Percentiles rank a stretch among this genome's conserved stretches.
Conservation (phyloP, 2,888 invertebrate genomes). For the Acronicta alni region DNA sequence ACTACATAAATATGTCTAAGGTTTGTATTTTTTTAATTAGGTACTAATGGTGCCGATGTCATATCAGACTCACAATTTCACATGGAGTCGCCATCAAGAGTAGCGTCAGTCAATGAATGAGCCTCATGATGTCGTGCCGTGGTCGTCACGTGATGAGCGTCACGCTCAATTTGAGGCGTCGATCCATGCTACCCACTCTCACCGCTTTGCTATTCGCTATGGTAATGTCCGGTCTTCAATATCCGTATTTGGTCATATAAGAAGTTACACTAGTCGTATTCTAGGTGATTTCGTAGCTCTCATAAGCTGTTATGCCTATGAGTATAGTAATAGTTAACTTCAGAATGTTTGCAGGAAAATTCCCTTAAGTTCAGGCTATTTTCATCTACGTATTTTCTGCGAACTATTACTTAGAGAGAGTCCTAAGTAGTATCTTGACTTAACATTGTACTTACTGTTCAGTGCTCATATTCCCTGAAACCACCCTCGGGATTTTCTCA, state of each 20-base stretch:
- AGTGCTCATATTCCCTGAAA: too few relatives aligned
- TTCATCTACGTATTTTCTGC: too few relatives aligned
- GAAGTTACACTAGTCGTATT: not conserved
- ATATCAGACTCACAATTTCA: too few relatives aligned
- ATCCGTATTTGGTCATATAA: conserved; percentile 8
- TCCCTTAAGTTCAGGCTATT: too few relatives aligned
- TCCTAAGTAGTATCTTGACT: too few relatives aligned
- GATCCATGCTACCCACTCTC: conserved; percentile 54
- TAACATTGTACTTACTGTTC: not conserved
- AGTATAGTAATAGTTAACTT: too few relatives aligned
- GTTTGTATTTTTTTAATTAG: too few relatives aligned
- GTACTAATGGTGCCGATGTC: too few relatives aligned
- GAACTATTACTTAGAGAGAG: too few relatives aligned
- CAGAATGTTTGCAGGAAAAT: too few relatives aligned
- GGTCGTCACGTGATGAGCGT: conserved; percentile 50
- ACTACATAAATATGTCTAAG: too few relatives aligned
- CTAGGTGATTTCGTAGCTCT: conserved; percentile 7
- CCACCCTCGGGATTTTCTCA: not conserved
- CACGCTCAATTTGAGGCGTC: conserved; percentile 49
- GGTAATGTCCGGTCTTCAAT: conserved; percentile 21
- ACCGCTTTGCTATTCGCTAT: conserved; percentile 53
- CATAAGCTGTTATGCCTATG: too few relatives aligned
- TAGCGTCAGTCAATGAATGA: conserved; percentile 30
- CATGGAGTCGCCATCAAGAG: conserved; percentile 6
- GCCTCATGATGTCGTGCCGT: conserved; percentile 17